Percentiles rank a stretch among this genome's conserved stretches.
Evolutionary conservation across 30 jellyfish, hydroid and myxozoan genomes (phyloP).

Genomic region (Sanderia malayensis): DNA sequence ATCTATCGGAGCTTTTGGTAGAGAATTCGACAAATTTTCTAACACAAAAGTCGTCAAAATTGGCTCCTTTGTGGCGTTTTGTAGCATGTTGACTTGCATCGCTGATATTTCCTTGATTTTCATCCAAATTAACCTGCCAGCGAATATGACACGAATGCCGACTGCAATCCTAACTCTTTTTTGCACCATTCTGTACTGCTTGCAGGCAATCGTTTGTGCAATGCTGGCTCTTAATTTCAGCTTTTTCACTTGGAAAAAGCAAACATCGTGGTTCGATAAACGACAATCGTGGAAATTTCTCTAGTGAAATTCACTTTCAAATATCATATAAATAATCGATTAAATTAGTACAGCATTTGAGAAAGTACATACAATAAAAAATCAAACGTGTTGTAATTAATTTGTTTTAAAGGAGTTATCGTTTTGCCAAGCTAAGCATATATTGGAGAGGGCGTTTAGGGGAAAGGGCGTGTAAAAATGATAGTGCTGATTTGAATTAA

Average conservation of each 20-base stretch:
- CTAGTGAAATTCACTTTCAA: neutral
- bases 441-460: too few species aligned
- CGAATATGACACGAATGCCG: constrained; percentile 1
- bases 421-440: too few species aligned
- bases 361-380: neutral
- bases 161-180: neutral
- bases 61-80: neutral
- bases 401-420: too few species aligned
- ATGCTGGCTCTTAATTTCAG: neutral
- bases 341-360: neutral
- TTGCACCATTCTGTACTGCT: neutral
- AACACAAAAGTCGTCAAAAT: neutral
- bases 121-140: neutral
- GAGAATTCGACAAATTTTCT: neutral
- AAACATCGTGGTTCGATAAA: neutral
- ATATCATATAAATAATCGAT: neutral
- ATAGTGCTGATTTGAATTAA: too few species aligned
- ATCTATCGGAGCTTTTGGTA: neutral
- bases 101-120: neutral
- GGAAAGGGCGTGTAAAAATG: too few species aligned
- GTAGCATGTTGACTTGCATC: constrained; percentile 2
- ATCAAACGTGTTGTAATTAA: too few species aligned
- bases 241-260: neutral
- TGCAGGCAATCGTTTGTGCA: neutral
- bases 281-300: constrained; percentile 3